Evolutionary conservation across 1,140 invertebrate genomes (phyloP), one percentile per base, ranked within the genome.

Genomic region (Drosophila busckii): DNA sequence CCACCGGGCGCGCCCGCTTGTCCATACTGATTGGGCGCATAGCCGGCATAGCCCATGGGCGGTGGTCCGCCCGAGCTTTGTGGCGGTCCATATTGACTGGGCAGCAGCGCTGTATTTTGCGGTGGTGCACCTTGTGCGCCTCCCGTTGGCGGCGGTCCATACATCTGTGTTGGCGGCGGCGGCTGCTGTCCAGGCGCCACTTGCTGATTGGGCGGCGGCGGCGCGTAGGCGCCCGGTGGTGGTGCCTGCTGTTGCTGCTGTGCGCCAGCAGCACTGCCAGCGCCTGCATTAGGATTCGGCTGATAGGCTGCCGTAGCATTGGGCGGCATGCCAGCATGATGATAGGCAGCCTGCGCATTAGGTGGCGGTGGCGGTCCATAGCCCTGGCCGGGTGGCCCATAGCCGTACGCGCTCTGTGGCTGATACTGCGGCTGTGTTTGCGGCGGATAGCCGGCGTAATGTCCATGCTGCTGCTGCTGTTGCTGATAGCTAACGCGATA

Each of bases 381-480:
- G 13, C 80, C 70, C 53, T 86, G 84, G 0, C 76, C 41, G 4
- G 86, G 86, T 3, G 85, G 85, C 2, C 85, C 84, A 16, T 87
- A 87, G 1, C 82, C 88, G 78, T 89, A 89, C 17, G 89, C 88
- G 46, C 88, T 88, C 49, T 87, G 88, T 1, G 84, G 84, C 84
- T 89, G 89, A 35, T 86, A 85, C 28, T 73, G 66, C 8, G 86
- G 86, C 41, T 89, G 84, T 44, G 85, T 85, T 15, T 86, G 83
- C 23, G 89, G 88, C 26, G 89, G 88, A 85, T 89, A 90, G 15
- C 86, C 88, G 13, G 88, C 88, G 66, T 89, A 89, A 54, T 89
- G 88, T 4, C 86, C 85, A 37, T 87, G 86, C 53, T 88, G 88
- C 26, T 89, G 88, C 60, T 89, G 87, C 6, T 70, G 60, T 26